Base-by-base conservation (phyloP, 2,888 invertebrate genomes). In the Nowickia ferox region DNA sequence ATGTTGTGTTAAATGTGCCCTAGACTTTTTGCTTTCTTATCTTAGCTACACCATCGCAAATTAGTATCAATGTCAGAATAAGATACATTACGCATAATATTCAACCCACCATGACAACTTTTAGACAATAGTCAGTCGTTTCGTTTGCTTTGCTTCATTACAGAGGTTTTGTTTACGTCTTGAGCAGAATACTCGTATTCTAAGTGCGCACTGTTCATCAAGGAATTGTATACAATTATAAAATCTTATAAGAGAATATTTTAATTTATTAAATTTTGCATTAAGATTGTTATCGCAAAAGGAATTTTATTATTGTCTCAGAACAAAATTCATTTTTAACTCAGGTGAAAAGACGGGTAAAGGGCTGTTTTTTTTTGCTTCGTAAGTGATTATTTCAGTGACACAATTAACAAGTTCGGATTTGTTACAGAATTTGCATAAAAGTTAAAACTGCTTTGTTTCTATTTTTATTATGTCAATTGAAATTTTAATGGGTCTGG, bases 31-130 rank as follows among this genome's bases (percentile, higher is more conserved):
- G 48, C 22, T 38, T 22, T 51, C 48, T 85, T 83, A 86, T 86
- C 83, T 79, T 30, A 11, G 11, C 17, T n/a, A n/a, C 38, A 79
- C 53, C 71, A 86, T 84, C 86, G 63, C 61, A 79, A 80, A 86
- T 84, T 84, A 68, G 61, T 84, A 72, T 86, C 83, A 79, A 48
- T 83, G 78, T 61, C 79, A 75, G 51, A 55, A 63, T 55, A 48
- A 57, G 42, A 68, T 42, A 71, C 55, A 77, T 76, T 63, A 44
- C 9, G 42, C 48, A 17, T 17, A 65, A 38, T 30, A 17, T 44
- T 19, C 68, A 42, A 44, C 57, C 8, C 17, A 38, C 8, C 17
- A 10, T n/a, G 10, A 38, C 11, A 9, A 40, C 15, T 30, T 30
- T 30, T 30, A 30, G 30, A 46, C 2, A 8, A 15, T 40, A 61